Conservation (phyloP, 1,140 invertebrate genomes). For the Bombus polaris region DNA sequence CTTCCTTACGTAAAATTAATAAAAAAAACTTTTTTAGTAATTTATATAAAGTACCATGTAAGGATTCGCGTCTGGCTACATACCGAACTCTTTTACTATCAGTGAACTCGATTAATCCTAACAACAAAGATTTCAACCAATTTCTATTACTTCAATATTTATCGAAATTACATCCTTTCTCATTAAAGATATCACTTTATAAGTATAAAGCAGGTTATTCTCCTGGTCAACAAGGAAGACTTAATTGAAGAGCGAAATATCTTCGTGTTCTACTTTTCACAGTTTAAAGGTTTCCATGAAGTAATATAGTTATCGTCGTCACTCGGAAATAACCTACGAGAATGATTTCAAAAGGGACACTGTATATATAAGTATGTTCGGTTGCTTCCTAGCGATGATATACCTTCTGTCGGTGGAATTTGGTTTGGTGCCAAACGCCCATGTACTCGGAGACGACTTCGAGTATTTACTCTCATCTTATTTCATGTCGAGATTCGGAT, state of each 20-base stretch:
- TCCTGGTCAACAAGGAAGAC: too few species aligned
- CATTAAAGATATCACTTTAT: background rate
- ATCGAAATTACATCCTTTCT: too few species aligned
- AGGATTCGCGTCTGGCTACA: background rate
- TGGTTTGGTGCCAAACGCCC: slow-evolving; percentile 61
- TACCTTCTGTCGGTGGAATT: slow-evolving; percentile 44
- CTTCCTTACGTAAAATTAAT: too few species aligned
- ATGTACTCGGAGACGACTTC: slow-evolving; percentile 48
- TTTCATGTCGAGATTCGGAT: slow-evolving; percentile 52
- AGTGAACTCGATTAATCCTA: background rate
- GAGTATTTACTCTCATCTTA: slow-evolving; percentile 61
- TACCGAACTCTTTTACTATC: background rate
- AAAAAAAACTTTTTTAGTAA: too few species aligned
- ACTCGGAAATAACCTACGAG: slow-evolving; percentile 27
- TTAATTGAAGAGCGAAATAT: slow-evolving; percentile 23
- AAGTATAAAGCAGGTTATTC: background rate
- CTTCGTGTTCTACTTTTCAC: background rate
- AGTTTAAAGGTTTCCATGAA: background rate
- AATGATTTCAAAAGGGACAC: slow-evolving; percentile 41
- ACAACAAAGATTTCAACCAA: background rate
- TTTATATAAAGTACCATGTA: too few species aligned
- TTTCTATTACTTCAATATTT: background rate
- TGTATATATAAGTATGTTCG: slow-evolving; percentile 7
- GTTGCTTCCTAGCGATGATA: slow-evolving; percentile 19
- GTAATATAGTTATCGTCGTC: slow-evolving; percentile 37